A percentile compares a stretch with the other conserved stretches of the same genome.
Conservation (phyloP, 1,140 invertebrate species). For the Leptoteleia sp. region DNA sequence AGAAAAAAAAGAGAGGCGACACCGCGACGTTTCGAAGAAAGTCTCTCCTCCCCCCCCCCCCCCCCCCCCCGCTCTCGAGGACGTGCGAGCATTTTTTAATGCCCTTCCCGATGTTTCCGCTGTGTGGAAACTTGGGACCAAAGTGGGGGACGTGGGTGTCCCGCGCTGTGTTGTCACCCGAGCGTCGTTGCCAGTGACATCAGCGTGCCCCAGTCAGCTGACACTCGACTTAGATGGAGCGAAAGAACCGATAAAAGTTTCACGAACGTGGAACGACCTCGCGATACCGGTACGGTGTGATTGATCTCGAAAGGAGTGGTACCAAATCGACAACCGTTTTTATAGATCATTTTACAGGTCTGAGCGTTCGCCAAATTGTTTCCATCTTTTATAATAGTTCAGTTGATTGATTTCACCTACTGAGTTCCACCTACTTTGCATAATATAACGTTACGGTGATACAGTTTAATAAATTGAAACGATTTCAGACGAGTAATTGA, state of each 20-base stretch:
- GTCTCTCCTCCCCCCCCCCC: constrained; percentile 6
- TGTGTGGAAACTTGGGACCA: constrained; percentile 2
- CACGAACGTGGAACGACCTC: constrained; percentile 63
- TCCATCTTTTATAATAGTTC: constrained; percentile 16
- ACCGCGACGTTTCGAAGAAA: constrained; percentile 12
- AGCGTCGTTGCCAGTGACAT: constrained; percentile 73
- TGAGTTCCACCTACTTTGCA: constrained; percentile 12
- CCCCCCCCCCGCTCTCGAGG: too few species aligned
- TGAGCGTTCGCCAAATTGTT: constrained; percentile 24
- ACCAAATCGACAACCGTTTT: constrained; percentile 30
- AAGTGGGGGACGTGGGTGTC: constrained; percentile 75
- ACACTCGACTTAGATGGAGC: constrained; percentile 81
- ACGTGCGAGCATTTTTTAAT: constrained; percentile 5
- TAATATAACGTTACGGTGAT: background rate
- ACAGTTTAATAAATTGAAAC: background rate
- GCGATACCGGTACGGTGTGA: constrained; percentile 24
- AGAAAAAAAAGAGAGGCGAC: background rate
- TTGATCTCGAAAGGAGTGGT: constrained; percentile 29
- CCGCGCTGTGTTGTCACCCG: constrained; percentile 46
- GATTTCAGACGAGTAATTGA: background rate
- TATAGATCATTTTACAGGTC: constrained; percentile 20
- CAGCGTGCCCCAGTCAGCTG: constrained; percentile 77
- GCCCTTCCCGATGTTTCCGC: constrained; percentile 9
- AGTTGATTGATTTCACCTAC: background rate
- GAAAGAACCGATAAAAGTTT: constrained; percentile 76